Conservation (phyloP, 2,888 invertebrate species). For the Brachylomia viminalis region DNA sequence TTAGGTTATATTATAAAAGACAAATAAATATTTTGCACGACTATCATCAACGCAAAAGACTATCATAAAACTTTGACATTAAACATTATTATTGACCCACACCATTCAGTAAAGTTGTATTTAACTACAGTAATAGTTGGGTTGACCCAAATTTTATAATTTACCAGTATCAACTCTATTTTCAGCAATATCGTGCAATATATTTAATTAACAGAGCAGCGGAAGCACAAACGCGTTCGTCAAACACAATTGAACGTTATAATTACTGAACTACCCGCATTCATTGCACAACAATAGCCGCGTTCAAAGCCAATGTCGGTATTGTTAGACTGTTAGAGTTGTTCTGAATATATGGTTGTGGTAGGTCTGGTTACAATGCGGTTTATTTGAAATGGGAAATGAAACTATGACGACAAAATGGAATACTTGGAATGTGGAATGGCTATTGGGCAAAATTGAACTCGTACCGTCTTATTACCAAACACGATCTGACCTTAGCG, state of each 20-base stretch:
- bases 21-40: no score
- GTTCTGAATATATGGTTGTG: constrained; percentile 19
- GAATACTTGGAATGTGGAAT: not conserved
- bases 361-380: not conserved
- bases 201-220: constrained; percentile 19
- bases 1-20: no score
- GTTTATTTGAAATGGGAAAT: not conserved
- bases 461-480: no score
- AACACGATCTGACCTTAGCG: no score
- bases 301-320: constrained; percentile 31
- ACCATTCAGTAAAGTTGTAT: not conserved
- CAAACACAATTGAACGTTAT: constrained; percentile 47
- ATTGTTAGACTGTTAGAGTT: constrained; percentile 38
- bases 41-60: no score
- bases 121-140: not conserved
- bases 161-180: not conserved
- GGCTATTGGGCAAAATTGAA: not conserved
- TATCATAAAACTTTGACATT: not conserved
- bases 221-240: constrained; percentile 26
- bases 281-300: constrained; percentile 45
- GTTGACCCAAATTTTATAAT: no score
- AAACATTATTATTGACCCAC: not conserved
- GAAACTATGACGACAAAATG: not conserved
- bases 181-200: not conserved
- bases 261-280: constrained; percentile 57